Evolutionary conservation across 2,888 invertebrate genomes (phyloP).

Genomic region (Hydrotaea cyrtoneurina): DNA sequence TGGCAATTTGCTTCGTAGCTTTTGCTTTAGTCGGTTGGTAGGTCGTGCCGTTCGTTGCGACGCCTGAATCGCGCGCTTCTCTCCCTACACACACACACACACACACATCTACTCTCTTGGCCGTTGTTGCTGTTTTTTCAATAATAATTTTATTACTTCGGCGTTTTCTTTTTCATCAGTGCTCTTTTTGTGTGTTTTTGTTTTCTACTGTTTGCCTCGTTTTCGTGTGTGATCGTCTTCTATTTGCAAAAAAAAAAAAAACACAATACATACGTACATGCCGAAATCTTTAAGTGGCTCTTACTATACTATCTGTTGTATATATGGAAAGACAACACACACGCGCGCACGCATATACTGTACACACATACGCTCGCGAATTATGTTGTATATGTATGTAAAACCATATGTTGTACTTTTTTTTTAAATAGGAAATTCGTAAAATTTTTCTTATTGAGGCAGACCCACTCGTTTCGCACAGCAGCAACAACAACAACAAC

Average conservation of each 20-base stretch:
- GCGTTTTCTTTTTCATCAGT: conserved; percentile 18
- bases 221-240: conserved; percentile 77
- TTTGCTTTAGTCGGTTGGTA: conserved; percentile 76
- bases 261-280: conserved; percentile 15
- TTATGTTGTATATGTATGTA: conserved; percentile 27
- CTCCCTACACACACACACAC: not conserved
- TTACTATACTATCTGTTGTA: conserved; percentile 28
- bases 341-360: not conserved
- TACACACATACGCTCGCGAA: conserved; percentile 35
- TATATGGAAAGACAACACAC: not conserved
- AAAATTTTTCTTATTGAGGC: conserved; percentile 61
- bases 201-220: conserved; percentile 70
- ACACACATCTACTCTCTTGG: conserved; percentile 29
- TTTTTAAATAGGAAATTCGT: conserved; percentile 62
- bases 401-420: conserved; percentile 61
- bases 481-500: conserved; percentile 14
- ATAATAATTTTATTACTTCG: conserved; percentile 48
- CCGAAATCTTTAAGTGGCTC: conserved; percentile 46
- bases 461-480: conserved; percentile 52
- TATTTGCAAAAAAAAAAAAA: conserved; percentile 58
- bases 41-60: conserved; percentile 72
- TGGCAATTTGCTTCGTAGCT: conserved; percentile 78
- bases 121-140: conserved; percentile 13
- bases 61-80: conserved; percentile 48
- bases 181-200: conserved; percentile 35